Evolutionary conservation across 2,113 vertebrate species (phyloP).

Genomic region (Halcyon senegalensis): DNA sequence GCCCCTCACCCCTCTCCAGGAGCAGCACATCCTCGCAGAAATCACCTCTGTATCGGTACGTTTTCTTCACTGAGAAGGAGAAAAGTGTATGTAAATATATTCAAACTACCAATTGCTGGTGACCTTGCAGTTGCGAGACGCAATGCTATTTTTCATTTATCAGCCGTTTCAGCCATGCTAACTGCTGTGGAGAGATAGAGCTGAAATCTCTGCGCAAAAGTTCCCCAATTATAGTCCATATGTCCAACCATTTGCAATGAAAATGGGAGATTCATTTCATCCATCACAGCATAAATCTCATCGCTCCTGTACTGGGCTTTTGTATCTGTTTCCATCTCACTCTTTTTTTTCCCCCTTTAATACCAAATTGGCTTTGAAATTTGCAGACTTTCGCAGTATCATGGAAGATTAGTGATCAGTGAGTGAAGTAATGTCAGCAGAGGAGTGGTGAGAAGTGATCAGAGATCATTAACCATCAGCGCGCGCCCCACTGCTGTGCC

Average conservation of each 20-base stretch:
- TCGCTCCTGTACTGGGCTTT: neutral
- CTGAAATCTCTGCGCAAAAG: conserved; percentile 21
- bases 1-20: neutral
- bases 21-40: neutral
- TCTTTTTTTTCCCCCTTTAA: neutral
- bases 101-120: conserved; percentile 21
- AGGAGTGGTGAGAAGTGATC: neutral
- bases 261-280: conserved; percentile 40
- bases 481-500: neutral
- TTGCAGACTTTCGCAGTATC: neutral
- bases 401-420: neutral
- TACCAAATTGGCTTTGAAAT: neutral
- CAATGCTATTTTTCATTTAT: conserved; percentile 18
- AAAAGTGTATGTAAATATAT: conserved; percentile 49
- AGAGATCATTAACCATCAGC: neutral
- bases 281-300: neutral
- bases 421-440: neutral
- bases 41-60: neutral
- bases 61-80: neutral
- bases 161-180: neutral
- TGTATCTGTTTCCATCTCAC: neutral
- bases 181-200: neutral
- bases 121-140: conserved; percentile 52
- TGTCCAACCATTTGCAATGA: neutral
- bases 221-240: neutral